Evolutionary conservation across 2,888 invertebrate genomes (phyloP), one percentile per base, ranked within the genome.

Genomic region (Coelinius sp.): DNA sequence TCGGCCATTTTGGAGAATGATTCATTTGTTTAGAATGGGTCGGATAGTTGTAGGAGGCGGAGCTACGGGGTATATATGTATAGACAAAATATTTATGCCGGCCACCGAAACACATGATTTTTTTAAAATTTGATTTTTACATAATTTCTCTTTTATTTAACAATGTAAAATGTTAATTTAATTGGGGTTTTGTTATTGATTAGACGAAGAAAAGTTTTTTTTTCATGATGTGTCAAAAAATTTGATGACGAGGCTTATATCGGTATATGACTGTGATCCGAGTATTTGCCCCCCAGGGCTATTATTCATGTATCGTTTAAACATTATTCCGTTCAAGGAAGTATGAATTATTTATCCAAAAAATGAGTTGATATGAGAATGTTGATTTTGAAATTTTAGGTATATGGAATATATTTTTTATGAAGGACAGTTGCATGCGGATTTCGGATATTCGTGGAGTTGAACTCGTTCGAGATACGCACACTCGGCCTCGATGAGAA

Each of bases 11-110:
- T 87, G 85, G 85, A 85, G 84, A 81, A 86, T 86, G 87, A 87
- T 86, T 87, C 87, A 86, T 86, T 87, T 87, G 87, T 87, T 87
- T 87, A 87, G 87, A 87, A 87, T 84, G 85, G 85, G 82, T 83
- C 84, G 84, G 83, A 83, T 85, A 85, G 84, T 78, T 84, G 84
- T 83, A 79, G 85, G 82, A 85, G 87, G 87, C 87, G 87, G 87
- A 86, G 87, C 83, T 82, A 84, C 80, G 74, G 73, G 76, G n/a
- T n/a, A n/a, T n/a, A n/a, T n/a, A n/a, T n/a, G n/a, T n/a, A n/a
- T 80, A 73, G 84, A 82, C 85, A 78, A 84, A 86, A 86, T 86
- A 84, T 85, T 85, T 31, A n/a, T n/a, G 78, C 77, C 78, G 79
- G 77, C 78, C 78, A 81, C 79, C 78, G 81, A 79, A 77, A 80